Percentiles rank a stretch among this genome's conserved stretches.
phyloP scores from a whole-genome alignment of 2,797 vertebrate species.

The Galago senegalensis region DNA sequence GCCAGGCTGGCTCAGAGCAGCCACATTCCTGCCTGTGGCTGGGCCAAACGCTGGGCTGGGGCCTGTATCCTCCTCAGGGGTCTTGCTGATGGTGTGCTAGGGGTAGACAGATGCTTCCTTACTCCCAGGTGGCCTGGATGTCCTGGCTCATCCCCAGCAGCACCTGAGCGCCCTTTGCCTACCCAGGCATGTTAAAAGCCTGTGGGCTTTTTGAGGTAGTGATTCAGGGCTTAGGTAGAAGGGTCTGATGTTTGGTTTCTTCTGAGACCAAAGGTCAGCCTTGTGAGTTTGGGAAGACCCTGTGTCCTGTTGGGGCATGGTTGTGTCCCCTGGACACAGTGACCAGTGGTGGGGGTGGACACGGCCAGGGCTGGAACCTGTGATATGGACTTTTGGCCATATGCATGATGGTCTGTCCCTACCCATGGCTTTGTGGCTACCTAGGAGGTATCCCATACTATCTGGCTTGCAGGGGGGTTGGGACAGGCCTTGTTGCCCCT shows the following conservation, averaged over 20 bases:
- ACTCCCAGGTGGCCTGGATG: accelerated
- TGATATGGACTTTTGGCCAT: not conserved
- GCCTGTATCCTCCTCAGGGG: not conserved
- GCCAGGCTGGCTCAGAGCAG: accelerated
- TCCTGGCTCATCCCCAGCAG: not conserved
- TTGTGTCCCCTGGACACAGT: not conserved
- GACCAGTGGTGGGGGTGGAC: not conserved
- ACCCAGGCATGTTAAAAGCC: not conserved
- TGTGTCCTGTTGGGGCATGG: accelerated
- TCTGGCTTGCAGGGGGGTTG: not conserved
- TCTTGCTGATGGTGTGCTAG: not conserved
- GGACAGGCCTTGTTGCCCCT: not conserved
- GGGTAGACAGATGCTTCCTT: accelerated
- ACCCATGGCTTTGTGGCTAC: not conserved
- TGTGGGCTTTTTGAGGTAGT: accelerated
- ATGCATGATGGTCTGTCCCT: accelerated
- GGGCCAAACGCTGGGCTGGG: not conserved
- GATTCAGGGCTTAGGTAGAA: accelerated
- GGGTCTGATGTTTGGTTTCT: not conserved
- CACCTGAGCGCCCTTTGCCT: too few relatives aligned
- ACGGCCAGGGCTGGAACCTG: not conserved
- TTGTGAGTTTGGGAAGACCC: not conserved
- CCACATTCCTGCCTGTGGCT: constrained; percentile 1
- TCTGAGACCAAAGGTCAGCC: not conserved
- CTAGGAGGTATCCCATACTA: accelerated